Evolutionary conservation across 2,113 vertebrate species (phyloP).

Genomic region (Phasianus colchicus): DNA sequence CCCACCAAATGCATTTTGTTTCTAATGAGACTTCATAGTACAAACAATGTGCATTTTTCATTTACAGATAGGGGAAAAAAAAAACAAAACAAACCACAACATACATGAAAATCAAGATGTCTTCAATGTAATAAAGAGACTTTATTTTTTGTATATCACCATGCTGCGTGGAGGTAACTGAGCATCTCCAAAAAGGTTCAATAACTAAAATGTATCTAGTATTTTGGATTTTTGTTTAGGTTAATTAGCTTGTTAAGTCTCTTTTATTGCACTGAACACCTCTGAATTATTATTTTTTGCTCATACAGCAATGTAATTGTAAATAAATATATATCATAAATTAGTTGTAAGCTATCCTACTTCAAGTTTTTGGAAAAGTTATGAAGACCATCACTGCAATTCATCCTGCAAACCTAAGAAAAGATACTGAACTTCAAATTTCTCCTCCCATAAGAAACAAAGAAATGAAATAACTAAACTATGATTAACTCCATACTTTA

Average conservation of each 20-base stretch:
- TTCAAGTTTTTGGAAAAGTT: neutral
- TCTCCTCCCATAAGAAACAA: neutral
- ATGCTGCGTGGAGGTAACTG: neutral
- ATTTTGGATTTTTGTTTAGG: neutral
- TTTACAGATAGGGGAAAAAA: neutral
- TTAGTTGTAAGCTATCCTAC: neutral
- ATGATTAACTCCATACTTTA: neutral
- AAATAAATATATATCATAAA: neutral
- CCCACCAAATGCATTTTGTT: neutral
- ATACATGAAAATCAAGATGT: neutral
- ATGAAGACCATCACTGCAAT: neutral
- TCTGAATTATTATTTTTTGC: neutral
- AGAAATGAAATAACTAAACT: neutral
- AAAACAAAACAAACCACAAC: neutral
- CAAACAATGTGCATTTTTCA: neutral
- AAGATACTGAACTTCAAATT: neutral
- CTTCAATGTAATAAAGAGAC: neutral
- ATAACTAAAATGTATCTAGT: neutral
- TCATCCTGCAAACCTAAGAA: neutral
- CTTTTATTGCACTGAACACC: neutral
- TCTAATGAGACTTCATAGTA: neutral
- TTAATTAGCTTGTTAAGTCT: neutral
- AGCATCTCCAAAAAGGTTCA: neutral
- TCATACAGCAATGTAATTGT: neutral
- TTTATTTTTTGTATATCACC: neutral